Evolutionary conservation across 2,113 vertebrate species (phyloP).

Genomic region (Oreochromis tanganicae): DNA sequence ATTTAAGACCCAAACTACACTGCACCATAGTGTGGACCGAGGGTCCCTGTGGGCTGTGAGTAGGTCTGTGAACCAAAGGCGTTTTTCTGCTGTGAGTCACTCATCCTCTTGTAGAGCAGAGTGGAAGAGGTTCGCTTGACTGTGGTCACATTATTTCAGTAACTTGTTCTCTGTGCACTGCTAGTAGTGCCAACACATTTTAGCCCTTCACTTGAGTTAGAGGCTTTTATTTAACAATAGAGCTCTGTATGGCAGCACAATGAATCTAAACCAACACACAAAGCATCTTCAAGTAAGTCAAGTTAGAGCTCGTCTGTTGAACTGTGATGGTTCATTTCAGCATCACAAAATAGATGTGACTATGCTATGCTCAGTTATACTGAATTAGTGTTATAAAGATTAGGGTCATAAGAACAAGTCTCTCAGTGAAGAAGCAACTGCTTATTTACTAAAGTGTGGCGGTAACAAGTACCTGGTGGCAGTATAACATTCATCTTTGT

Average conservation of each 20-base stretch:
- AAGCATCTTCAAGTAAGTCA: background rate
- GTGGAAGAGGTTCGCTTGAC: background rate
- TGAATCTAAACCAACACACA: background rate
- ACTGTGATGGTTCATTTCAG: background rate
- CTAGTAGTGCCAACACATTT: background rate
- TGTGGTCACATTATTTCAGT: background rate
- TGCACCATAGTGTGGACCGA: background rate
- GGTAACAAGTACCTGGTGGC: constrained; percentile 20
- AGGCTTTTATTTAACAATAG: background rate
- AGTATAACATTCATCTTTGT: background rate
- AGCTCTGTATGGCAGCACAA: background rate
- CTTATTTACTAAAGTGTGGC: background rate
- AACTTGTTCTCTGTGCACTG: background rate
- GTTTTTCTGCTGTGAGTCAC: background rate
- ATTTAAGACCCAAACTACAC: background rate
- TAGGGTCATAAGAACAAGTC: background rate
- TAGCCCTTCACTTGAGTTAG: background rate
- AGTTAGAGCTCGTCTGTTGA: background rate
- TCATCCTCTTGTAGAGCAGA: background rate
- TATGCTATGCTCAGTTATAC: background rate
- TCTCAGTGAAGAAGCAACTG: background rate
- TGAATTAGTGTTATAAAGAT: background rate
- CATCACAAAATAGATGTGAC: background rate
- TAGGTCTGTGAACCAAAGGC: background rate
- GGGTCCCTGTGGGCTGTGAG: background rate